Base-by-base conservation (phyloP, 2,113 vertebrate species). In the Rhombomys opimus region DNA sequence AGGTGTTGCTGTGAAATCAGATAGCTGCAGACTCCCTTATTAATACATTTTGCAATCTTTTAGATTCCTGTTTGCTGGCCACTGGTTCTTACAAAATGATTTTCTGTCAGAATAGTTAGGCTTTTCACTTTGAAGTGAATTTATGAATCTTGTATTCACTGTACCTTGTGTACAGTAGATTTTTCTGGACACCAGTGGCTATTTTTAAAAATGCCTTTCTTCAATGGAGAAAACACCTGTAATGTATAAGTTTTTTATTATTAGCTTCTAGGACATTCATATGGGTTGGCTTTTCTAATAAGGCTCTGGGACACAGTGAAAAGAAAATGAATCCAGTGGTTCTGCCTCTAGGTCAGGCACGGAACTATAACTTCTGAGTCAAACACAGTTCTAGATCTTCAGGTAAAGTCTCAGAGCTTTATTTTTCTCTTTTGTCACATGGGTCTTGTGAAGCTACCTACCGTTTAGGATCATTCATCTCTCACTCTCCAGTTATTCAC, bases 1-100 rank as follows among this genome's bases (percentile, higher is more conserved):
- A 99, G 99, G 99, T 99, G 98, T 99, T 99, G 98, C 98, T 98
- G 97, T 99, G 98, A 99, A 99, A 99, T 99, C 98, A 98, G 98
- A 98, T 98, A 99, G 98, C 98, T 98, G 98, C 98, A 35, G 97
- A 98, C 98, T 98, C 98, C 97, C 98, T 98, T 99, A 99, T 99
- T 99, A 99, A 99, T 99, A 98, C 98, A 98, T 98, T 98, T 98
- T 98, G 98, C 95, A 98, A 98, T 98, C 68, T 97, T 98, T 98
- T 98, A 88, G 97, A 98, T 96, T 95, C 96, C 97, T 98, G 97
- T 98, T 98, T 98, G 97, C 95, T 98, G 98, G 98, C 98, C 98
- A 92, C 97, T 99, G 97, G 98, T 98, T 98, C 97, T 98, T 98
- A 95, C 25, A 94, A 97, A 98, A 94, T 98, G 97, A 98, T 98